A percentile compares a stretch with the other conserved stretches of the same genome.
Evolutionary conservation across 2,888 invertebrate genomes (phyloP).

Genomic region (Eilema depressum): DNA sequence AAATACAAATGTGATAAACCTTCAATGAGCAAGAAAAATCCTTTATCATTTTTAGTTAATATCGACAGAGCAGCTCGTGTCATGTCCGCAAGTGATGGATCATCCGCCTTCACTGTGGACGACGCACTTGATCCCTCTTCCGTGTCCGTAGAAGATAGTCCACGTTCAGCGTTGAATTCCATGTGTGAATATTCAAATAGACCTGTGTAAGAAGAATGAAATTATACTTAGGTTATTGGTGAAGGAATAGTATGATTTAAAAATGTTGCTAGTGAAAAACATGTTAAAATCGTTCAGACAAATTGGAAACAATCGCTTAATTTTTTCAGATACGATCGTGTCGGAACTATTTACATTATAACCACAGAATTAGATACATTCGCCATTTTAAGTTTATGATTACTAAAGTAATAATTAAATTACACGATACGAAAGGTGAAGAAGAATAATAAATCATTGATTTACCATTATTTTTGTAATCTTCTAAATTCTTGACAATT

Average conservation of each 20-base stretch:
- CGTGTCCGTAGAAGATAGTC: constrained; percentile 86
- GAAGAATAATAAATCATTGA: too few species aligned
- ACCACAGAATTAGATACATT: too few species aligned
- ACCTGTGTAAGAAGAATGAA: constrained; percentile 73
- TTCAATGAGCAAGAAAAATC: constrained; percentile 92
- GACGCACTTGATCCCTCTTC: constrained; percentile 87
- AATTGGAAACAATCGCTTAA: too few species aligned
- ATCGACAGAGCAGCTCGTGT: constrained; percentile 91
- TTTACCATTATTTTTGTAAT: too few species aligned
- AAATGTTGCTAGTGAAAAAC: background rate
- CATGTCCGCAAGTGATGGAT: constrained; percentile 93
- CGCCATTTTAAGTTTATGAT: too few species aligned
- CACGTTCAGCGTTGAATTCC: constrained; percentile 92
- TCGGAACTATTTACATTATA: too few species aligned
- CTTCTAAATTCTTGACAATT: too few species aligned
- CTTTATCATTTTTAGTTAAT: constrained; percentile 90
- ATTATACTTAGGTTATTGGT: background rate
- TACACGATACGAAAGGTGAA: too few species aligned
- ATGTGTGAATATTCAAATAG: constrained; percentile 92
- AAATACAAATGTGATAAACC: constrained; percentile 64
- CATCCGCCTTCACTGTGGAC: constrained; percentile 87
- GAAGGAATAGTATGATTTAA: background rate
- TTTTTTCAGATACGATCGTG: too few species aligned
- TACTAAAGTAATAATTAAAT: too few species aligned
- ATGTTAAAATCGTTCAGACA: too few species aligned